A percentile compares a stretch with the other conserved stretches of the same genome.
Evolutionary conservation across 2,797 vertebrate genomes (phyloP).

Genomic region (Streptopelia turtur): DNA sequence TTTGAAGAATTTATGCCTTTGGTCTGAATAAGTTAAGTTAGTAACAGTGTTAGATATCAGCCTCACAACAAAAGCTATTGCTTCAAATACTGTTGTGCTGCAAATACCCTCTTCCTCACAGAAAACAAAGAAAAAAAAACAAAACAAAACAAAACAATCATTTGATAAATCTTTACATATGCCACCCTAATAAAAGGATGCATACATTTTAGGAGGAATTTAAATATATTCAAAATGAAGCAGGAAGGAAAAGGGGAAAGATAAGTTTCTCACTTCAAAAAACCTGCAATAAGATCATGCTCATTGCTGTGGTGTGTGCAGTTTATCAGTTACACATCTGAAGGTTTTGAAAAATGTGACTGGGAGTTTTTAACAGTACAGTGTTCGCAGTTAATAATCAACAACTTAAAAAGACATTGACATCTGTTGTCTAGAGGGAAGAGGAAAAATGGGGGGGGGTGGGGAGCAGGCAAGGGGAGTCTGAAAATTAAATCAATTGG

Average conservation of each 20-base stretch:
- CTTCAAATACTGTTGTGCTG: slow-evolving; percentile 41
- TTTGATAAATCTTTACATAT: slow-evolving; percentile 28
- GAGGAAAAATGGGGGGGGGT: slow-evolving; percentile 33
- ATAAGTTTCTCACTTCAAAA: slow-evolving; percentile 37
- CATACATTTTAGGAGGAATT: slow-evolving; percentile 52
- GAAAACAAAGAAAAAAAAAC: slow-evolving; percentile 36
- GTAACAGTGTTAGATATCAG: slow-evolving; percentile 30
- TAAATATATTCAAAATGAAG: slow-evolving; percentile 58
- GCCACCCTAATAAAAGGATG: slow-evolving; percentile 35
- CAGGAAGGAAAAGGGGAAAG: slow-evolving; percentile 17
- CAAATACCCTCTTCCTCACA: not conserved
- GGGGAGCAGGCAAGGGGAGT: not conserved
- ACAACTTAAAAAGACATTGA: slow-evolving; percentile 67
- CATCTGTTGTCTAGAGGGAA: slow-evolving; percentile 68
- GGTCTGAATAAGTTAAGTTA: slow-evolving; percentile 32
- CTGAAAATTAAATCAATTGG: slow-evolving; percentile 40
- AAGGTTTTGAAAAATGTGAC: slow-evolving; percentile 66
- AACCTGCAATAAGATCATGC: not conserved
- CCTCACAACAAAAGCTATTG: slow-evolving; percentile 44
- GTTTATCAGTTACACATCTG: slow-evolving; percentile 61
- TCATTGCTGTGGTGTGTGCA: slow-evolving; percentile 23
- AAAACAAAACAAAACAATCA: not conserved
- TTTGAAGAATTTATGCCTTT: not conserved
- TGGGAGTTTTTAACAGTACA: slow-evolving; percentile 53
- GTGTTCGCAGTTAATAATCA: slow-evolving; percentile 68